Evolutionary conservation across 2,113 vertebrate species (phyloP).

Genomic region (Daubentonia madagascariensis): DNA sequence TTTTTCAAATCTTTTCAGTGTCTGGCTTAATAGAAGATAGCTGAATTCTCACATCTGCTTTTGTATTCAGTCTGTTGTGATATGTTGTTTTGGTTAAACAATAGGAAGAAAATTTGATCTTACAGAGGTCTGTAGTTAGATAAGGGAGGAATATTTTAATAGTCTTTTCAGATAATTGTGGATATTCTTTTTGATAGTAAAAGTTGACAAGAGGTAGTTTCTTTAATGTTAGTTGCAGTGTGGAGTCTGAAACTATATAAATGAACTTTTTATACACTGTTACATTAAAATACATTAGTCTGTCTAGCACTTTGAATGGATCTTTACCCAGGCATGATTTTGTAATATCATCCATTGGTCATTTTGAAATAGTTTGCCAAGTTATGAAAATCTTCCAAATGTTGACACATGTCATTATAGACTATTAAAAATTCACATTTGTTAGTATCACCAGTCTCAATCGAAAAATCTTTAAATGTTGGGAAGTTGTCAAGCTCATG

Average conservation of each 20-base stretch:
- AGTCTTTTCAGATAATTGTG: not conserved
- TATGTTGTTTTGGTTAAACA: not conserved
- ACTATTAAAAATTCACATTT: not conserved
- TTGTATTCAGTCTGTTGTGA: not conserved
- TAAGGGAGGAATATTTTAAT: not conserved
- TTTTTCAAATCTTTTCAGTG: not conserved
- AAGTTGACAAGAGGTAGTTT: not conserved
- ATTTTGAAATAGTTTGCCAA: not conserved
- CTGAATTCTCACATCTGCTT: not conserved
- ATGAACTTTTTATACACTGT: not conserved
- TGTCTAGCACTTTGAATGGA: not conserved
- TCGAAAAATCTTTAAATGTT: not conserved
- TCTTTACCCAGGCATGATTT: slow-evolving; percentile 10
- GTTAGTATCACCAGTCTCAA: not conserved
- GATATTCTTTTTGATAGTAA: slow-evolving; percentile 5
- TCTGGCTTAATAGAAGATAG: not conserved
- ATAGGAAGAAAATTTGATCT: not conserved
- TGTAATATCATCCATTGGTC: not conserved
- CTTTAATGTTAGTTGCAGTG: not conserved
- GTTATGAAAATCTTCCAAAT: slow-evolving; percentile 22
- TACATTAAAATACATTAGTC: not conserved
- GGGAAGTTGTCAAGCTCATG: not conserved
- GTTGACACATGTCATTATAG: not conserved
- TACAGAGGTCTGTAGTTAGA: not conserved
- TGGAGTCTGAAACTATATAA: not conserved